Percentiles rank a stretch among this genome's conserved stretches.
These are phyloP conservation scores for Stegophylla sp. DNA, from an alignment of 2,888 invertebrate genomes.

Conservation along the genomic window DNA sequence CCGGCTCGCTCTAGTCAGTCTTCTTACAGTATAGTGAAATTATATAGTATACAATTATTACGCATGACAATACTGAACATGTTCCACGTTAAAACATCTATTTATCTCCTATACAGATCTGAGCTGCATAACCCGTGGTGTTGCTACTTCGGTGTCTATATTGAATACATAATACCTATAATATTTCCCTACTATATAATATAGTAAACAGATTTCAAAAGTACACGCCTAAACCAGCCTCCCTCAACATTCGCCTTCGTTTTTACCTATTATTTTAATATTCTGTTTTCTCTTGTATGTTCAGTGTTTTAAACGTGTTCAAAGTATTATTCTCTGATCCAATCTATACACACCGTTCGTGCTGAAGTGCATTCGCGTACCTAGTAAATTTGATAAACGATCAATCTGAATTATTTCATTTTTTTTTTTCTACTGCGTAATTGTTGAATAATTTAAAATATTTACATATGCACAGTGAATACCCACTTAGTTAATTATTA, in stretches of 20 bases:
- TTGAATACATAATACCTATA: too few relatives aligned
- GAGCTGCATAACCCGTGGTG: neutral
- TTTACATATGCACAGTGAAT: neutral
- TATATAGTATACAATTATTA: conserved; percentile 2
- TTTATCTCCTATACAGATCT: neutral
- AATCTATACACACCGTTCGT: too few relatives aligned
- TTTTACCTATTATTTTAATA: too few relatives aligned
- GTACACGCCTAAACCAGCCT: neutral
- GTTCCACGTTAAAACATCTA: neutral
- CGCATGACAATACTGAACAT: neutral
- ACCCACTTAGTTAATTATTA: neutral
- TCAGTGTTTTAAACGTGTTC: neutral
- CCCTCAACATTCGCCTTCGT: too few relatives aligned
- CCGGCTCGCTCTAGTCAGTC: neutral
- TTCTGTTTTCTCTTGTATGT: neutral
- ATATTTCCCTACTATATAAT: neutral
- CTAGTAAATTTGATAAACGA: neutral
- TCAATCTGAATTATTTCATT: neutral
- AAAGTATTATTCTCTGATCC: neutral
- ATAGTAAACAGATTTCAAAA: neutral
- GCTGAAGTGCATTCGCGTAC: neutral
- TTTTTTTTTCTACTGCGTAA: neutral
- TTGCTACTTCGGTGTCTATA: too few relatives aligned
- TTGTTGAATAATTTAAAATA: neutral
- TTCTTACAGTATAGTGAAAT: neutral